Conservation (phyloP, 2,797 vertebrate species). For the Chaetophractus vellerosus region DNA sequence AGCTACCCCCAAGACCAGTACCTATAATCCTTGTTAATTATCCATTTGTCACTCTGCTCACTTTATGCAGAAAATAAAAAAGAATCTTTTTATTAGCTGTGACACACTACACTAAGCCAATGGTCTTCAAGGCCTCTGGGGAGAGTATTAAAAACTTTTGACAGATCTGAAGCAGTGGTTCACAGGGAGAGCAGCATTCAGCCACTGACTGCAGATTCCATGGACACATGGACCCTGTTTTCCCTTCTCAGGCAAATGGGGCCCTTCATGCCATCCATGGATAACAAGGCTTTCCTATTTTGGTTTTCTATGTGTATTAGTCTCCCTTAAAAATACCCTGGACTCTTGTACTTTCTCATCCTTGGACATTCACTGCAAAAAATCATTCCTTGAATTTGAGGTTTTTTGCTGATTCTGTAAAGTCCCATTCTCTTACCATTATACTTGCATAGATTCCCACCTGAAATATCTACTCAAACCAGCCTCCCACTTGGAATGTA, state of each 20-base stretch:
- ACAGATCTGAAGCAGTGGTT: not conserved
- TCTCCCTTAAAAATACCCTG: not conserved
- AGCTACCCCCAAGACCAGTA: not conserved
- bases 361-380: not conserved
- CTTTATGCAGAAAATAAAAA: not conserved
- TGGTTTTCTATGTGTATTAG: not conserved
- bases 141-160: not conserved
- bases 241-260: not conserved
- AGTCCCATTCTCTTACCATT: not conserved
- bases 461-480: no score
- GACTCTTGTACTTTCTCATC: not conserved
- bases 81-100: not conserved
- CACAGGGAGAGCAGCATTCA: not conserved
- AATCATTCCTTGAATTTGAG: not conserved
- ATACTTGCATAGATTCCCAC: not conserved
- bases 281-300: not conserved
- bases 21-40: not conserved
- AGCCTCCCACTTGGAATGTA: no score
- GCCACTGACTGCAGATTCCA: not conserved
- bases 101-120: not conserved
- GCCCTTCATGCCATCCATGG: not conserved
- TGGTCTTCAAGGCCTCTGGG: not conserved
- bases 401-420: not conserved
- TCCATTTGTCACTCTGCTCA: not conserved
- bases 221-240: fast-evolving